phyloP scores from a whole-genome alignment of 1,140 invertebrate species.

The Pseudomyrmex gracilis region DNA sequence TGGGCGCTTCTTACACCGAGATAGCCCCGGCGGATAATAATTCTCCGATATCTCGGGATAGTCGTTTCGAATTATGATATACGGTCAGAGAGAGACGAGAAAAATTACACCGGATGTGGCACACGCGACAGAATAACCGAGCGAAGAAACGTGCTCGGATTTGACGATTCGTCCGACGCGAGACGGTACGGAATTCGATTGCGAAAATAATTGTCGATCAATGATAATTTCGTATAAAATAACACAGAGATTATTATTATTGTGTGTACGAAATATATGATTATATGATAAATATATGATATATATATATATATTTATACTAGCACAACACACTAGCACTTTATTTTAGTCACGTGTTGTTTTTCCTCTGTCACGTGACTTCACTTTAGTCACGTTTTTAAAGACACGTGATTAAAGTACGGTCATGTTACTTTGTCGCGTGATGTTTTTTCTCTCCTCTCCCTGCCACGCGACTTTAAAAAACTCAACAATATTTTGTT shows the following conservation, averaged over 20 bases:
- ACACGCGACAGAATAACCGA: constrained; percentile 1
- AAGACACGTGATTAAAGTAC: too few species aligned
- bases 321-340: too few species aligned
- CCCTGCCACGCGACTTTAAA: too few species aligned
- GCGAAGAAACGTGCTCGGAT: background rate
- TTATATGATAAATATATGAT: background rate
- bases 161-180: constrained; percentile 10
- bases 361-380: too few species aligned
- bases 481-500: too few species aligned
- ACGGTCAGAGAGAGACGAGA: background rate
- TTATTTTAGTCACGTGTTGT: too few species aligned
- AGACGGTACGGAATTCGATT: background rate
- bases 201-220: background rate
- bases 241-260: background rate
- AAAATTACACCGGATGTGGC: constrained; percentile 6
- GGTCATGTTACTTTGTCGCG: too few species aligned
- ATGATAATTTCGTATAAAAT: background rate
- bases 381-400: too few species aligned
- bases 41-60: background rate
- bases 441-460: too few species aligned
- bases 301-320: background rate
- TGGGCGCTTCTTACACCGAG: background rate
- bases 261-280: too few species aligned
- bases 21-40: constrained; percentile 39
- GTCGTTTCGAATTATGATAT: constrained; percentile 28